Evolutionary conservation across 2,888 invertebrate species (phyloP), one percentile per base, ranked within the genome.

Genomic region (Ditylenchus weischeri): DNA sequence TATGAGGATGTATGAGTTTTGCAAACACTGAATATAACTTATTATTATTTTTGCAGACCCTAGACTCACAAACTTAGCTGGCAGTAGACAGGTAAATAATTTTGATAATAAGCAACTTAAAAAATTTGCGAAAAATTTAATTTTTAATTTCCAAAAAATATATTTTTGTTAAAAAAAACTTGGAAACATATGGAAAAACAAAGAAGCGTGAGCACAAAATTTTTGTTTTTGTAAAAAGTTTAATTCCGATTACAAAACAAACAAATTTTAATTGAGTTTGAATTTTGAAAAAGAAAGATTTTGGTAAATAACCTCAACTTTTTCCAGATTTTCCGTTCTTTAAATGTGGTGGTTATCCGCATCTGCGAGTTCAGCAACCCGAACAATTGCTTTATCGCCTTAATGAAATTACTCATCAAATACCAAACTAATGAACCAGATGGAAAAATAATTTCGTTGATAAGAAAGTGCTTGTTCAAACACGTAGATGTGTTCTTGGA

Each of bases 321-420:
- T 61, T 57, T 19, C n/a, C 49, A 72, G 73, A 64, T 72, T 47
- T 60, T 69, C 49, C 69, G 73, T 23, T 74, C 73, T 1, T 51
- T 74, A 15, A 72, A 72, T 62, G 64, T 72, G 15, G 63, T 74
- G 13, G 57, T 71, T 3, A 65, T 74, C 38, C 74, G 73, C 18
- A 57, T 72, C 18, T 72, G 73, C 57, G 73, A 74, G 19, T 62
- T 19, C 58, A 48, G 62, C 10, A 67, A 72, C 23, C 67, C 66
- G 13, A 73, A 49, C 36, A 49, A 50, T 18, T 68, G 63, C 29
- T 72, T 72, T 63, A 59, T 57, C 50, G 72, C 69, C 11, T 23
- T 58, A 18, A 68, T 65, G 29, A 51, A 54, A 15, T 50, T 72
- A 47, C 57, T 72, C n/a, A 69, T 70, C 38, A 61, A 65, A 29